Base-by-base conservation (phyloP, 2,888 invertebrate species). In the Rotaria macrura region DNA sequence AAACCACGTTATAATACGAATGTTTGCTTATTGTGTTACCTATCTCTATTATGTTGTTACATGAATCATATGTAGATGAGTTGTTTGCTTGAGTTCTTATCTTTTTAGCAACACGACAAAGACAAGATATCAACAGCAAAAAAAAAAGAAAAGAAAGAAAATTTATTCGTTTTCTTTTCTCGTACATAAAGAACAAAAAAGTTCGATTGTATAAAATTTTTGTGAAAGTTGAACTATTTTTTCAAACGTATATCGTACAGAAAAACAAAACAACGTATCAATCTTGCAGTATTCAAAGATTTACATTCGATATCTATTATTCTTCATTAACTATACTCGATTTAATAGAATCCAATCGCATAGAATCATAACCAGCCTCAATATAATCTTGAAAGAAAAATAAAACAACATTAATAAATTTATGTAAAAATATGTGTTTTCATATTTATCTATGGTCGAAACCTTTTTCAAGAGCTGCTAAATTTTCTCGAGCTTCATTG, bases 401-500 rank as follows among this genome's bases (percentile, higher is more conserved):
- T 25, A 43, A 43, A n/a, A 43, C 23, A 38, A 47, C 14, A 47
- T 47, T 47, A 0, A 23, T 25, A 1, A 10, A 43, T 43, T 43
- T 10, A 43, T 43, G 10, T 7, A 43, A 43, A 43, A 43, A 43
- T 43, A 43, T 43, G 3, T 49, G 12, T 49, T 49, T 49, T 49
- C 3, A 17, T 49, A 12, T 49, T 17, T 1, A 12, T 49, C 5
- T 79, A 43, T 25, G 2, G 20, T 25, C n/a, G 17, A 2, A 90
- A 88, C 91, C 90, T 86, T 90, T 89, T 87, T 91, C 90, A 25
- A 90, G 88, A 17, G 91, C 91, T 7, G 91, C 91, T 87, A 95
- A 92, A 91, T 95, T 95, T 90, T 95, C 95, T 9, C 95, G 93
- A 0, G 95, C 95, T 89, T 95, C 95, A 0, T 94, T 93, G 91